These are phyloP conservation scores for Brachyrhaphis roseni DNA, from an alignment of 2,797 vertebrate species.

Conservation along the genomic window DNA sequence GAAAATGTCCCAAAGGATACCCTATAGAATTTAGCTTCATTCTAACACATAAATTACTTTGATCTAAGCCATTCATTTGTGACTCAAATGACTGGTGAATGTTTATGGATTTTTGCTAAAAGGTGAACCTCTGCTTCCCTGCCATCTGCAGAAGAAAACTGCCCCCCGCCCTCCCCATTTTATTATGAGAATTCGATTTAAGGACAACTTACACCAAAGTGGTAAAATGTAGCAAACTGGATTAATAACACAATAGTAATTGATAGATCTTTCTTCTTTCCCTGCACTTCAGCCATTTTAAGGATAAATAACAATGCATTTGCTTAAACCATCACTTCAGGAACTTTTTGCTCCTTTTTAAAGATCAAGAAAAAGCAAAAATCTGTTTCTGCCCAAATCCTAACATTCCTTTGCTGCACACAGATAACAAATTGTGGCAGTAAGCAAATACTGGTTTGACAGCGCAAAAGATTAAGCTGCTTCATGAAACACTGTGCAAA, in stretches of 20 bases:
- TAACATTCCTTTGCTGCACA: constrained; percentile 4
- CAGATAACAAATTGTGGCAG: neutral
- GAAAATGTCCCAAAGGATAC: neutral
- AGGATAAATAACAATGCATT: neutral
- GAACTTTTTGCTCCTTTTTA: neutral
- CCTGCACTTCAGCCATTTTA: neutral
- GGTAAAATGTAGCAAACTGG: neutral
- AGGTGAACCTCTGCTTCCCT: neutral
- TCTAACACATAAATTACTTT: neutral
- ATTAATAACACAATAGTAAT: no score
- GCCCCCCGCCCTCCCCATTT: neutral
- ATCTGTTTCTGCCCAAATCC: neutral
- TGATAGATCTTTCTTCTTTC: neutral
- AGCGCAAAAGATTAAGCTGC: neutral
- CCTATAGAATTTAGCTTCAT: neutral
- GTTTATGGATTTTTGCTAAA: neutral
- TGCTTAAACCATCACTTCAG: neutral
- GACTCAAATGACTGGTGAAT: neutral
- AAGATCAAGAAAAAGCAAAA: neutral
- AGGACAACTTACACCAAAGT: neutral
- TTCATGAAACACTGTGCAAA: neutral
- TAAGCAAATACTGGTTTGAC: neutral
- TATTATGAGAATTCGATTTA: neutral
- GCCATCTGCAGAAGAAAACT: neutral
- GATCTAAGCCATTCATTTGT: neutral